These are phyloP conservation scores for Virgularia gustaviana DNA, from an alignment of 92 coral and sea anemone genomes.

Conservation along the genomic window DNA sequence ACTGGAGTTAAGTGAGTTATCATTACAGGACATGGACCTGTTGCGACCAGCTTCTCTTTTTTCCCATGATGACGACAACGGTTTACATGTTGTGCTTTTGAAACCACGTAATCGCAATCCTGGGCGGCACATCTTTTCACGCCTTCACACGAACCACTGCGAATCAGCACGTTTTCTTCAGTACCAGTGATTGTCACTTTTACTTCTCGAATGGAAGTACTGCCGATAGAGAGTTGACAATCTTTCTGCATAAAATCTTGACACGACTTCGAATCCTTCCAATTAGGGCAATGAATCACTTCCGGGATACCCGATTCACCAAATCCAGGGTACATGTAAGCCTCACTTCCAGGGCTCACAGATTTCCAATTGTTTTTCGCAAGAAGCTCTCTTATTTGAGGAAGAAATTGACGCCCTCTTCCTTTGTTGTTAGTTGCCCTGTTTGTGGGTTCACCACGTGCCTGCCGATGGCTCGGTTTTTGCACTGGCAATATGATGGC, in stretches of 20 bases:
- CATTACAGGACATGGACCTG: constrained; percentile 16
- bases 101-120: constrained; percentile 15
- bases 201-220: neutral
- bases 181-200: constrained; percentile 1
- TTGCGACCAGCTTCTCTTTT: neutral
- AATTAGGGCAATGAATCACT: constrained; percentile 4
- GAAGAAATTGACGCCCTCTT: constrained; percentile 14
- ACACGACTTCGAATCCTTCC: neutral
- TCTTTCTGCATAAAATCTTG: constrained; percentile 4
- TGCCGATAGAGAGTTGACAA: constrained; percentile 21
- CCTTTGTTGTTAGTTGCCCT: constrained; percentile 9
- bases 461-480: neutral
- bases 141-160: constrained; percentile 12
- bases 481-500: too few species aligned
- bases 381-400: constrained; percentile 10
- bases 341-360: neutral
- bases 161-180: constrained; percentile 2
- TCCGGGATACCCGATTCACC: constrained; percentile 14
- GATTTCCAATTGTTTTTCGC: neutral
- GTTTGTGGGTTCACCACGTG: neutral
- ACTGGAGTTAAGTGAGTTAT: constrained; percentile 3
- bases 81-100: constrained; percentile 10
- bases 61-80: constrained; percentile 11
- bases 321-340: constrained; percentile 22
- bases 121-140: constrained; percentile 11